Evolutionary conservation across 2,113 vertebrate species (phyloP).

Genomic region (Bothrops jararaca): DNA sequence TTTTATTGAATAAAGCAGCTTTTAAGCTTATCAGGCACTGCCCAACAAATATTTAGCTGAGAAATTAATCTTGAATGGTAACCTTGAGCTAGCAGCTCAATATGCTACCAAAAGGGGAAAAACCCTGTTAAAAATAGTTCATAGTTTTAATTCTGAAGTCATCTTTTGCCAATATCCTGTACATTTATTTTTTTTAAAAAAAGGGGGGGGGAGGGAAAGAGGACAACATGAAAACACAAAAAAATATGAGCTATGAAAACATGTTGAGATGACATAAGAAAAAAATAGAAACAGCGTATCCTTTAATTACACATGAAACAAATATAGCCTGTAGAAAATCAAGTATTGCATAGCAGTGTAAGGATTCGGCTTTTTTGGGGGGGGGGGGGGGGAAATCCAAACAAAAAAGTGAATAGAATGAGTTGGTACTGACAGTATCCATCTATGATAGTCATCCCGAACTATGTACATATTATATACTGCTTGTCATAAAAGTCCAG

Average conservation of each 20-base stretch:
- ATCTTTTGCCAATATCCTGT: constrained; percentile 73
- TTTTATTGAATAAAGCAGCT: constrained; percentile 87
- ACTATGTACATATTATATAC: constrained; percentile 83
- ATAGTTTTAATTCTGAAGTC: constrained; percentile 81
- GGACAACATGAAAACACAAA: constrained; percentile 64
- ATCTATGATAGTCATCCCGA: constrained; percentile 77
- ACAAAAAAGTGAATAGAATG: constrained; percentile 73
- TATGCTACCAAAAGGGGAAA: constrained; percentile 75
- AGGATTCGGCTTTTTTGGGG: constrained; percentile 79
- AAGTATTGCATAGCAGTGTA: constrained; percentile 91
- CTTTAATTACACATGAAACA: constrained; percentile 77
- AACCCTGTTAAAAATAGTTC: constrained; percentile 79
- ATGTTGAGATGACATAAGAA: constrained; percentile 78
- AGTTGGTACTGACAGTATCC: constrained; percentile 89
- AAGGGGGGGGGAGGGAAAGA: constrained; percentile 21
- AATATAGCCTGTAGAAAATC: constrained; percentile 73
- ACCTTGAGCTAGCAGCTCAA: constrained; percentile 78
- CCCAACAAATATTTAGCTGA: constrained; percentile 84
- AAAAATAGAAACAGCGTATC: constrained; percentile 74
- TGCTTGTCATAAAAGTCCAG: constrained; percentile 71
- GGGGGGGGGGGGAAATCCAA: constrained; percentile 26
- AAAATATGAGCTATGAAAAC: constrained; percentile 66
- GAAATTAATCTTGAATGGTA: constrained; percentile 67
- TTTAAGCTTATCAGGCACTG: constrained; percentile 89
- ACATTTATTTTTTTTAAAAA: constrained; percentile 73